A percentile compares a stretch with the other conserved stretches of the same genome.
Conservation (phyloP, 2,888 invertebrate species). For the Adineta ricciae region DNA sequence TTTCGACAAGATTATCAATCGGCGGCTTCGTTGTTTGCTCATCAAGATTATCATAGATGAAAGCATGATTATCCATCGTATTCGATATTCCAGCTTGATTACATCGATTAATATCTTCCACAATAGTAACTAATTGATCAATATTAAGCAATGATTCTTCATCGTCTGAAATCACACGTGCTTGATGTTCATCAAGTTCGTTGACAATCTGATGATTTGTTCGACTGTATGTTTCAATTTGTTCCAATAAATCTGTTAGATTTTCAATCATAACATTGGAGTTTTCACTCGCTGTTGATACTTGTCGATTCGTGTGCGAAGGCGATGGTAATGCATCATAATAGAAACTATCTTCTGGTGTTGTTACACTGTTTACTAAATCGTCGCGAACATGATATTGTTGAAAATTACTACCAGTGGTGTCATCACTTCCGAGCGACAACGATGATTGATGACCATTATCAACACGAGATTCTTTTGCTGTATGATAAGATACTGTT, state of each 20-base stretch:
- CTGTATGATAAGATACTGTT: neutral
- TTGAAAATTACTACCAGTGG: neutral
- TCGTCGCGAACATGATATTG: neutral
- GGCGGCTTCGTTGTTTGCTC: neutral
- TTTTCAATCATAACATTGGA: neutral
- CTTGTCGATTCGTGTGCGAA: neutral
- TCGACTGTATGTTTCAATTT: neutral
- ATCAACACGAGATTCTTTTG: neutral
- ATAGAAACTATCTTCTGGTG: neutral
- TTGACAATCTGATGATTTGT: neutral
- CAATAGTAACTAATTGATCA: neutral
- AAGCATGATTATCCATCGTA: neutral
- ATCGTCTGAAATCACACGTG: neutral
- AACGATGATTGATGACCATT: neutral
- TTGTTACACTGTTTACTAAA: neutral
- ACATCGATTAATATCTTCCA: neutral
- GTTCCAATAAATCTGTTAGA: neutral
- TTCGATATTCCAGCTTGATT: neutral
- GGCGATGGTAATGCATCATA: neutral
- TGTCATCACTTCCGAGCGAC: neutral
- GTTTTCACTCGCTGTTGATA: neutral
- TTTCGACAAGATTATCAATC: neutral
- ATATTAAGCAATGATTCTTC: neutral
- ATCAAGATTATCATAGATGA: neutral
- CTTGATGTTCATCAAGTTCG: neutral